Conservation (phyloP, 64 coral and sea anemone species). For the Dendronephthya gigantea region DNA sequence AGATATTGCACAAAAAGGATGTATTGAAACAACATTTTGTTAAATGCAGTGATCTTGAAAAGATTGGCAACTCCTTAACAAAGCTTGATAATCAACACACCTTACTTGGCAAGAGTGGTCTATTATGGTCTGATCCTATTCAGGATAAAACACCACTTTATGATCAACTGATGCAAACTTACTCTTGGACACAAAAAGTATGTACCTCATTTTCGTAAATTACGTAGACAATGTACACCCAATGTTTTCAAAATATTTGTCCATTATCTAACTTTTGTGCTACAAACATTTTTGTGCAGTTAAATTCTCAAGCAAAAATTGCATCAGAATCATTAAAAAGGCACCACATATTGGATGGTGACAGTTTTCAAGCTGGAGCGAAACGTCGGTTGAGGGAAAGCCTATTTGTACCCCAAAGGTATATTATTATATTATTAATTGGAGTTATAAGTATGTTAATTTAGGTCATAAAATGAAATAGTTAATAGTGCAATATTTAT, state of each 20-base stretch:
- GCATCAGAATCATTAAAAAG: background rate
- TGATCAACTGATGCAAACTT: conserved; percentile 14
- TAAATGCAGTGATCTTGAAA: background rate
- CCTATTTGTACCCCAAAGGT: background rate
- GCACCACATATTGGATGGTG: background rate
- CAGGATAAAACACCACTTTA: conserved; percentile 2
- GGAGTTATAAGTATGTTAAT: background rate
- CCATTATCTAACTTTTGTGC: too few species aligned
- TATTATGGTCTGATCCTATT: background rate
- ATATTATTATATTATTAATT: background rate
- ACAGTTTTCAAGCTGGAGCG: background rate
- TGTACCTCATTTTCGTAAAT: background rate
- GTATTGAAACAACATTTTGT: background rate
- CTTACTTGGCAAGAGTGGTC: background rate
- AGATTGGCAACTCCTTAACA: background rate
- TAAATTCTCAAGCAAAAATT: background rate
- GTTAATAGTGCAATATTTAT: background rate
- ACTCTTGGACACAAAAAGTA: conserved; percentile 1
- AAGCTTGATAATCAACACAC: background rate
- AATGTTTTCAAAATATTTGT: too few species aligned
- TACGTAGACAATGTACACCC: too few species aligned
- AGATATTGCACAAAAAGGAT: too few species aligned
- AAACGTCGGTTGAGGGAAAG: background rate
- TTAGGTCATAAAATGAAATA: background rate
- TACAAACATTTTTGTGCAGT: background rate